Evolutionary conservation across 2,888 invertebrate species (phyloP).

Genomic region (Pelosia muscerda): DNA sequence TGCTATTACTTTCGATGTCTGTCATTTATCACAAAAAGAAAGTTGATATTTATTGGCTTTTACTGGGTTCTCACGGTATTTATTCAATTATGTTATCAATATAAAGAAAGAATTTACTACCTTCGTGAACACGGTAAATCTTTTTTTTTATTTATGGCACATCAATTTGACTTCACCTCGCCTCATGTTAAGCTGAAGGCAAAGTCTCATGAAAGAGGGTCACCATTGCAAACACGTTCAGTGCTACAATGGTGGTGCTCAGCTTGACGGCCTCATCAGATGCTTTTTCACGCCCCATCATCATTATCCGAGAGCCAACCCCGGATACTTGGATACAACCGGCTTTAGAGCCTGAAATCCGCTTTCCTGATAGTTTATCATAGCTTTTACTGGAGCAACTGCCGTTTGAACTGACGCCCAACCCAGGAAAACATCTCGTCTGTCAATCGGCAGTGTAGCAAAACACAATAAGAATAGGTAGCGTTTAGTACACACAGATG

Average conservation of each 20-base stretch:
- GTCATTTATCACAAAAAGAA: conserved; percentile 3
- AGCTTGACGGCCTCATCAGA: no score
- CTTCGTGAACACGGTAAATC: no score
- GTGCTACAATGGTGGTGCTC: no score
- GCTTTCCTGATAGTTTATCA: neutral
- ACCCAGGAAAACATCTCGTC: no score
- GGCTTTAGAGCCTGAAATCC: neutral
- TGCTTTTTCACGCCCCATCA: neutral
- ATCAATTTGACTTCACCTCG: no score
- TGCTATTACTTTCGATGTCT: neutral
- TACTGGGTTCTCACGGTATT: neutral
- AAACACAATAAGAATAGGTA: neutral
- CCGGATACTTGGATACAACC: no score
- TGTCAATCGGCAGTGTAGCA: no score
- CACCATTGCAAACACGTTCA: no score
- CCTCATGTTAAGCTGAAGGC: no score
- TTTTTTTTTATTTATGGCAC: no score
- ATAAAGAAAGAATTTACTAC: neutral
- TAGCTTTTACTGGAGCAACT: neutral
- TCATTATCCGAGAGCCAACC: neutral
- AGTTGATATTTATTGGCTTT: neutral
- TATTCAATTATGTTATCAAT: neutral
- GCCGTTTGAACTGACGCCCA: no score
- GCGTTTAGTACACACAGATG: neutral
- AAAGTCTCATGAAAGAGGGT: no score